Base-by-base conservation (phyloP, 2,888 invertebrate genomes). In the Epinotia bilunana region DNA sequence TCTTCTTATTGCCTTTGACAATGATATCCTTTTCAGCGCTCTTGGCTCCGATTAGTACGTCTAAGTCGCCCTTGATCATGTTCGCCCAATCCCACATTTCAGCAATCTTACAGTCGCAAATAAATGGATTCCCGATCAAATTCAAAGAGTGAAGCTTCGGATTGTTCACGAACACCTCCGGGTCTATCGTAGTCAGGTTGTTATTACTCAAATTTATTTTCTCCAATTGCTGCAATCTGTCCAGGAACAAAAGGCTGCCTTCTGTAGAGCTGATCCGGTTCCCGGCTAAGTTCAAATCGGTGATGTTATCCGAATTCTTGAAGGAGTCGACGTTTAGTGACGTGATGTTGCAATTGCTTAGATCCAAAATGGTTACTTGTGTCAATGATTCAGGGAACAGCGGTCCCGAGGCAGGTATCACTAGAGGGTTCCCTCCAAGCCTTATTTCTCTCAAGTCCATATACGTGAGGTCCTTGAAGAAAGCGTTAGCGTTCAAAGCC, bases 11-110 rank as follows among this genome's bases (percentile, higher is more conserved):
- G 28, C 95, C 95, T 76, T 96, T 95, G 0, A 95, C 94, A 0
- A 95, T 94, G 43, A 96, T 95, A 78, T 96, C 95, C 78, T 95
- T 95, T 58, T 95, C 95, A 5, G 95, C 95, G 58, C 95, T 94
- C 79, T 95, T 96, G 1, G 96, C 95, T 57, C 96, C 96, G 20
- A 96, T 93, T 53, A 96, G 90, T 43, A 96, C 94, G 76, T 95
- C 94, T 63, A 96, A 87, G 80, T 96, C 95, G 13, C 95, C 95
- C 81, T 96, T 96, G 53, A 95, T 95, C 87, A 95, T 94, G 55
- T 95, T 90, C 0, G 96, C 96, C 96, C 96, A 96, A 80, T 96
- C 95, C 96, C 96, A 96, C 92, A 96, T 95, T 74, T 96, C 95
- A 0, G 95, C 95, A 33, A 96, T 95, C 77, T 95, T 95, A 80